Base-by-base conservation (phyloP, 2,113 vertebrate species). In the Periophthalmus modestus region DNA sequence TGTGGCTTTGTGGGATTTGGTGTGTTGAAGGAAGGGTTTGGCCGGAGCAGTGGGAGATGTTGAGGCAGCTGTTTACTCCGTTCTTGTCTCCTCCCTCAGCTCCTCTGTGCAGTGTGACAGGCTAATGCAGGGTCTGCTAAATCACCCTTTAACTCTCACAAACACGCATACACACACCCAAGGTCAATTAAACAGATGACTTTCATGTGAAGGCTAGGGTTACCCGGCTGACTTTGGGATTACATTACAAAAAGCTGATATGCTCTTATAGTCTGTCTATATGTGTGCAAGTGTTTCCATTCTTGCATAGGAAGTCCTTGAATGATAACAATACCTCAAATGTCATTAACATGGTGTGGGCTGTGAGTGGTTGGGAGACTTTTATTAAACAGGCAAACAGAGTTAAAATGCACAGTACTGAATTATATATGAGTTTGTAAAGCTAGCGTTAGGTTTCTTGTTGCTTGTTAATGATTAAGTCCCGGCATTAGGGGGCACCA, bases 341-440 rank as follows among this genome's bases (percentile, higher is more conserved):
- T 43, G 13, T 43, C 11, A 21, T 39, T n/a, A 34, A 61, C 19
- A 52, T 46, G 15, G 15, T 62, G 34, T 57, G 0, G 23, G 23
- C 23, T 59, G 24, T 15, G 57, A 28, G 4, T 13, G 10, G 7
- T 57, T 59, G 57, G 57, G 23, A 57, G n/a, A 23, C 21, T 74
- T 59, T 82, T 89, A 43, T 39, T 50, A 69, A 79, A 71, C 66
- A 74, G 67, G 62, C 79, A 80, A 77, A 75, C 75, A 50, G 65
- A 39, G 84, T 81, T 77, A 63, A 89, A 59, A 85, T 18, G 79
- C 79, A 76, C 77, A 75, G 47, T 65, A 39, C 84, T 94, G 69
- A 82, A 94, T 94, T 89, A 93, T 94, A 79, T 87, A 94, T 93
- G 87, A 87, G 84, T 69, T 61, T 55, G 46, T 83, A 70, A 74